Evolutionary conservation across 2,888 invertebrate species (phyloP).

Genomic region (Troides helena): DNA sequence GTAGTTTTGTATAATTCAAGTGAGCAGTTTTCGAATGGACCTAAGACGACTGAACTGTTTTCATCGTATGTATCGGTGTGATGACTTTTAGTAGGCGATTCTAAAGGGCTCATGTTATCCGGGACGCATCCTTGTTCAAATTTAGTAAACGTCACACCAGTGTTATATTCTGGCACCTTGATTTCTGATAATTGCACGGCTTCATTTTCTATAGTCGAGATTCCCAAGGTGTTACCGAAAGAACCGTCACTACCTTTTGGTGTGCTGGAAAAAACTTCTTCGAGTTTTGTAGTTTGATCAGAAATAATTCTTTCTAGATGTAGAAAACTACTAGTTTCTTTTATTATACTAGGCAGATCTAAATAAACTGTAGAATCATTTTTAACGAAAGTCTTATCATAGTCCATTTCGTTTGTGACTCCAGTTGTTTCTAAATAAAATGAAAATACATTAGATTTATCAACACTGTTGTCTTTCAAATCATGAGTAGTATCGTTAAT

Average conservation of each 20-base stretch:
- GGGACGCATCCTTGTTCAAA: conserved; percentile 57
- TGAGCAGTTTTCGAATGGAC: conserved; percentile 79
- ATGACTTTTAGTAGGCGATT: conserved; percentile 71
- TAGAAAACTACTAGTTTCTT: conserved; percentile 56
- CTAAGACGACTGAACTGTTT: conserved; percentile 79
- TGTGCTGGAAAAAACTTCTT: conserved; percentile 56
- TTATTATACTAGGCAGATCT: conserved; percentile 64
- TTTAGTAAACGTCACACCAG: conserved; percentile 50
- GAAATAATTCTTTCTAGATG: conserved; percentile 55
- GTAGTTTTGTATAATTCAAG: conserved; percentile 74
- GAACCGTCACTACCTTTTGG: conserved; percentile 61
- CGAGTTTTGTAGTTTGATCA: conserved; percentile 39
- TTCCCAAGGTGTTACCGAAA: conserved; percentile 48
- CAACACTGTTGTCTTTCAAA: conserved; percentile 43
- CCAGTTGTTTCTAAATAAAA: conserved; percentile 43
- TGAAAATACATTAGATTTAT: conserved; percentile 43
- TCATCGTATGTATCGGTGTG: conserved; percentile 72
- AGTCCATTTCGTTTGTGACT: conserved; percentile 32
- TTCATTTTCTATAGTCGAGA: conserved; percentile 38
- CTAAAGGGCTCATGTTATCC: conserved; percentile 65
- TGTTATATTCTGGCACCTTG: conserved; percentile 48
- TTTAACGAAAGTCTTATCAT: conserved; percentile 41
- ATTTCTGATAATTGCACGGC: conserved; percentile 45
- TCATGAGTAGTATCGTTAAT: conserved; percentile 55
- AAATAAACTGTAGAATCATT: conserved; percentile 70